Evolutionary conservation across 2,113 vertebrate genomes (phyloP), one percentile per base, ranked within the genome.

Genomic region (Dasyprocta punctata): DNA sequence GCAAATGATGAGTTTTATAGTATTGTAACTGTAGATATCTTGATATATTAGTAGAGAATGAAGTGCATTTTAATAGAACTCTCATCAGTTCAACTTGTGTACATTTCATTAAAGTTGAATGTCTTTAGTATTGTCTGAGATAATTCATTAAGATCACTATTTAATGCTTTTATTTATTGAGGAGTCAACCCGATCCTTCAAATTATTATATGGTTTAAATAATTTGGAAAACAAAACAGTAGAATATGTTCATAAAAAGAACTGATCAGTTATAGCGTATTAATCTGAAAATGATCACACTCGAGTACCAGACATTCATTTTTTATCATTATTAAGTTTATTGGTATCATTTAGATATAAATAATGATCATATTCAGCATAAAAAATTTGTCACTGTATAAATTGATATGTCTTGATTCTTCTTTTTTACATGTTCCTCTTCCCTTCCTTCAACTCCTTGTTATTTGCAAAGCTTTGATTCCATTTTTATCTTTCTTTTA

Each of bases 41-140:
- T 78, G 80, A 41, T 52, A 92, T 22, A 36, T 7, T 69, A 60
- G 8, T 95, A 7, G 44, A 96, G 41, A 89, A 71, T 92, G 69
- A 96, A 63, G 92, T 97, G 28, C 7, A 95, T 95, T 95, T 96
- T 95, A 95, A 67, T 89, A 95, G 81, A 85, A 93, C 94, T 78
- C 10, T 16, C 17, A 52, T 85, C n/a, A 84, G 28, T 90, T 97
- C 56, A 84, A 4, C 75, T n/a, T 96, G 44, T 96, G 93, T 95
- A 89, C 22, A 69, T 97, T 81, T 89, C 38, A 61, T 92, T 95
- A 65, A 89, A 93, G 7, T 44, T 84, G 54, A 94, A 77, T 89
- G 12, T 94, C 26, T 85, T 95, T 10, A 93, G 36, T 92, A 78
- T 88, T 90, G 81, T 96, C 89, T 90, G 38, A 94, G n/a, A 54